Percentiles rank a stretch among this genome's conserved stretches.
Conservation (phyloP, 2,113 vertebrate genomes). For the Meleagris gallopavo region DNA sequence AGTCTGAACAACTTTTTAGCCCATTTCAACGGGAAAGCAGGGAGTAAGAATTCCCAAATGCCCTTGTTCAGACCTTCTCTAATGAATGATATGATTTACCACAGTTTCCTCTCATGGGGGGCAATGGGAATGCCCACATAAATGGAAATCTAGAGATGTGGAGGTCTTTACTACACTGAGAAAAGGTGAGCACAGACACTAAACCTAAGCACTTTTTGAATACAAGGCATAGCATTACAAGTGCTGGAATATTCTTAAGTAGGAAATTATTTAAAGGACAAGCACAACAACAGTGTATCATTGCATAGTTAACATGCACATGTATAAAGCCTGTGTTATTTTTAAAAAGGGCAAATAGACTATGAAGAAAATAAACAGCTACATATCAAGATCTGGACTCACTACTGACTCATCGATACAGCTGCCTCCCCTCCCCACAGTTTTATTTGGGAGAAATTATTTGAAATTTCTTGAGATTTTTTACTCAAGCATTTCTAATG, state of each 20-base stretch:
- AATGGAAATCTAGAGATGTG: background rate
- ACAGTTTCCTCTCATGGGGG: background rate
- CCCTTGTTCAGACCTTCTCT: accelerated
- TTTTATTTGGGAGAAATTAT: background rate
- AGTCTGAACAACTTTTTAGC: background rate
- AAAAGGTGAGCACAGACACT: background rate
- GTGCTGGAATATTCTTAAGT: background rate
- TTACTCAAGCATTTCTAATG: background rate
- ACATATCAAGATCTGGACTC: background rate
- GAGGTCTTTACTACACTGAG: background rate
- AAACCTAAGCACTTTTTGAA: background rate
- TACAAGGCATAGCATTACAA: background rate
- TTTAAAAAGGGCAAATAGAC: background rate
- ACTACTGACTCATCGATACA: background rate
- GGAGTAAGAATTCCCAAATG: background rate
- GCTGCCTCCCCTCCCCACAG: background rate
- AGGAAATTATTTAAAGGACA: background rate
- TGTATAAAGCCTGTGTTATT: background rate
- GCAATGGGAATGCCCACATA: background rate
- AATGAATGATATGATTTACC: background rate
- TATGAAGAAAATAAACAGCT: background rate
- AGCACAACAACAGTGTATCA: background rate
- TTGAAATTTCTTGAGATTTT: background rate
- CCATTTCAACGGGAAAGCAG: background rate
- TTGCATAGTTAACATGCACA: background rate